phyloP scores from a whole-genome alignment of 2,888 invertebrate genomes.

The Tipula lateralis region DNA sequence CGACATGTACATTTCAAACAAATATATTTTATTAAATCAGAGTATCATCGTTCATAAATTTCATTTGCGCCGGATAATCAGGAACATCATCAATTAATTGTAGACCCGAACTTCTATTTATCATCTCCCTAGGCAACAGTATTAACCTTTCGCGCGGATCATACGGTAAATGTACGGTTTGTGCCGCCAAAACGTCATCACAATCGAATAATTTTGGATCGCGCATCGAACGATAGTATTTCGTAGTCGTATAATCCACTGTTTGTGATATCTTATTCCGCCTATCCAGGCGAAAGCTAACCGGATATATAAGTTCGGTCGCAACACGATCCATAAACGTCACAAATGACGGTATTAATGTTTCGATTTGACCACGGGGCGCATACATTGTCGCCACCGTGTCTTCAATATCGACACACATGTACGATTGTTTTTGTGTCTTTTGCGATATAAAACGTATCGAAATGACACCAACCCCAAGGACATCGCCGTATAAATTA shows the following conservation, averaged over 20 bases:
- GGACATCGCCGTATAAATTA: neutral
- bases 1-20: too few species aligned
- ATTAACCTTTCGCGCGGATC: neutral
- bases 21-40: neutral
- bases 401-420: neutral
- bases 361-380: neutral
- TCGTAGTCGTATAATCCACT: neutral
- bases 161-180: neutral
- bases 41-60: neutral
- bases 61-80: neutral
- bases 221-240: neutral
- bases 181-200: neutral
- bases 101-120: neutral
- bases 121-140: neutral
- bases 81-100: neutral
- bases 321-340: neutral
- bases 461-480: neutral
- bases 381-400: neutral
- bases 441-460: neutral
- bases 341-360: neutral
- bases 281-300: neutral
- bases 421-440: neutral
- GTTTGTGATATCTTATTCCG: neutral
- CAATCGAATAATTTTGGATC: neutral
- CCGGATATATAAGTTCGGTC: neutral